A percentile compares a stretch with the other conserved stretches of the same genome.
phyloP scores from a whole-genome alignment of 2,797 vertebrate genomes.

The Tragopan temminckii region DNA sequence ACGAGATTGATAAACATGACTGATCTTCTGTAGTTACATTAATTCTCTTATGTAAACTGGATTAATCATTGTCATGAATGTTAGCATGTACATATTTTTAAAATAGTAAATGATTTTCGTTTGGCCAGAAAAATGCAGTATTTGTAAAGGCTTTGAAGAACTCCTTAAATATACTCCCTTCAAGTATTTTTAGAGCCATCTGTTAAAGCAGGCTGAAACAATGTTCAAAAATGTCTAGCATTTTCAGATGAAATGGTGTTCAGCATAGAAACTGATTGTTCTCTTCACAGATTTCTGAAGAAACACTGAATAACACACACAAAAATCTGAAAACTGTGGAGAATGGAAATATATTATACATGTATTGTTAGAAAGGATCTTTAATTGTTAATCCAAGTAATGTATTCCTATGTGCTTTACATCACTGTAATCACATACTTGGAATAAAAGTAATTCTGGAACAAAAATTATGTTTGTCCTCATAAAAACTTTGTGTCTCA shows the following conservation, averaged over 20 bases:
- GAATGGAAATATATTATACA: not conserved
- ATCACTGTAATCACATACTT: constrained; percentile 1
- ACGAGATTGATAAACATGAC: not conserved
- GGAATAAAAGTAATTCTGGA: not conserved
- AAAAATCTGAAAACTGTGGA: not conserved
- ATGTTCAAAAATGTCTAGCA: not conserved
- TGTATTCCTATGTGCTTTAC: constrained; percentile 13
- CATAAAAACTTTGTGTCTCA: not conserved
- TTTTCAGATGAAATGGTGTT: not conserved
- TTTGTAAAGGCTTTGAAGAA: not conserved
- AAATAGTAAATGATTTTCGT: not conserved
- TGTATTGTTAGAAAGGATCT: not conserved
- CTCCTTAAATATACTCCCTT: not conserved
- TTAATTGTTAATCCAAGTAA: not conserved
- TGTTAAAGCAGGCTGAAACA: not conserved
- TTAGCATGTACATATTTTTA: not conserved
- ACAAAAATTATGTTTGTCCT: constrained; percentile 6
- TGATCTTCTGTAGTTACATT: not conserved
- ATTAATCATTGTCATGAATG: constrained; percentile 38
- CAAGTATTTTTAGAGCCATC: not conserved
- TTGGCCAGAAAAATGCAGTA: not conserved
- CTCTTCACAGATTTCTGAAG: not conserved
- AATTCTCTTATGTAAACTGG: constrained; percentile 18
- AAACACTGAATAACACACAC: not conserved
- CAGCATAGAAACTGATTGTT: not conserved